phyloP scores from a whole-genome alignment of 2,113 vertebrate species.

The Leiothrix lutea region DNA sequence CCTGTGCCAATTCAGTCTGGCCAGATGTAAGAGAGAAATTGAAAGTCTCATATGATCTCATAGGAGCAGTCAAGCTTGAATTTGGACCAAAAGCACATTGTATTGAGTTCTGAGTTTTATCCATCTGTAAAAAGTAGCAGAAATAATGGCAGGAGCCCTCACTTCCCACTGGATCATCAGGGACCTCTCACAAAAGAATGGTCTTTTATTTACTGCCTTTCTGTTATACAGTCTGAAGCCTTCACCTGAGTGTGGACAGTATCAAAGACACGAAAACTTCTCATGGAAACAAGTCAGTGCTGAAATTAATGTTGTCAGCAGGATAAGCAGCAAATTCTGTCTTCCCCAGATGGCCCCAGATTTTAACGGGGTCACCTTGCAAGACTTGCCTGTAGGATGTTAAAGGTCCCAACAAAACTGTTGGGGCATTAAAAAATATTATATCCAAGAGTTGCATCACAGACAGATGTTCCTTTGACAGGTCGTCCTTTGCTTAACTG shows the following conservation, averaged over 20 bases:
- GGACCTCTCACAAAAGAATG: not conserved
- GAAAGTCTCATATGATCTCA: not conserved
- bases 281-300: not conserved
- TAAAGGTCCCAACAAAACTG: constrained; percentile 9
- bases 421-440: not conserved
- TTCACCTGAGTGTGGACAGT: constrained; percentile 23
- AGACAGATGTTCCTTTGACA: constrained; percentile 43
- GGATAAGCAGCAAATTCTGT: not conserved
- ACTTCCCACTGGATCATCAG: not conserved
- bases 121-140: constrained; percentile 37
- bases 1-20: constrained; percentile 1
- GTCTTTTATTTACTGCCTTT: constrained; percentile 22
- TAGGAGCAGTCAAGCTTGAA: constrained; percentile 21
- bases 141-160: not conserved
- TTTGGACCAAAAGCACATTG: not conserved
- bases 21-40: not conserved
- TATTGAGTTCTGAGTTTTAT: constrained; percentile 7
- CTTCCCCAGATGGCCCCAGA: not conserved
- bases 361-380: not conserved
- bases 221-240: not conserved
- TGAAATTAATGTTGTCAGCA: not conserved
- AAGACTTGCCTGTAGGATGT: constrained; percentile 2
- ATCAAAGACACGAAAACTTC: not conserved
- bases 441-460: not conserved
- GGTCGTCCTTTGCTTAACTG: not conserved